Evolutionary conservation across 2,888 invertebrate species (phyloP).

Genomic region (Drosophila hamatofila): DNA sequence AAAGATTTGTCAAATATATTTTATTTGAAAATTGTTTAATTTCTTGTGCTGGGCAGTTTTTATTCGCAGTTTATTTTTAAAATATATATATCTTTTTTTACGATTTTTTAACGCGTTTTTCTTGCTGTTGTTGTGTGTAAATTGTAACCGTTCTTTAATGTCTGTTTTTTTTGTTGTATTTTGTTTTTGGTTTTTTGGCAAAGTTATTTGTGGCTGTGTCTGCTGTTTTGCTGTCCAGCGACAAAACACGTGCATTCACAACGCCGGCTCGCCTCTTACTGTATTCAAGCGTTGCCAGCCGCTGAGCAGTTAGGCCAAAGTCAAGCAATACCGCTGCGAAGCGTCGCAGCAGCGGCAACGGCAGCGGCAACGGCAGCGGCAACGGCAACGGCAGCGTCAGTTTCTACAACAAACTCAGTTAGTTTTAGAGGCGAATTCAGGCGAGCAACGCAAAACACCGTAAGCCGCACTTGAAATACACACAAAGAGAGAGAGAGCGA

Average conservation of each 20-base stretch:
- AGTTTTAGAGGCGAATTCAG: constrained; percentile 68
- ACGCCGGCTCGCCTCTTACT: constrained; percentile 85
- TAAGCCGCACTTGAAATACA: constrained; percentile 66
- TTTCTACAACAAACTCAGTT: constrained; percentile 71
- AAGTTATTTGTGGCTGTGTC: constrained; percentile 46
- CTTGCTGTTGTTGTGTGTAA: constrained; percentile 26
- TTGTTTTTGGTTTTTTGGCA: constrained; percentile 23
- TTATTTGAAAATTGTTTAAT: constrained; percentile 17
- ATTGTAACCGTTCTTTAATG: constrained; percentile 31
- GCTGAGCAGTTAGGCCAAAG: constrained; percentile 84
- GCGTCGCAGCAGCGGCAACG: background rate
- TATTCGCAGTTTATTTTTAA: constrained; percentile 24
- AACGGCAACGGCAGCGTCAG: constrained; percentile 19
- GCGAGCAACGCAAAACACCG: constrained; percentile 73
- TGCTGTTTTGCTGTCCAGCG: constrained; percentile 64
- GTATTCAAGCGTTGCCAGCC: constrained; percentile 84
- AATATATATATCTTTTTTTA: constrained; percentile 12
- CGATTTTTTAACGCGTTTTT: constrained; percentile 25
- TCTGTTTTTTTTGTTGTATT: constrained; percentile 10
- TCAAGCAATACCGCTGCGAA: constrained; percentile 56
- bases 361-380: constrained; percentile 23
- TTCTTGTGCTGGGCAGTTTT: constrained; percentile 36
- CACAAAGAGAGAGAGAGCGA: constrained; percentile 22
- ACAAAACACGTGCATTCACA: constrained; percentile 85
- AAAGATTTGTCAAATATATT: constrained; percentile 35